phyloP scores from a whole-genome alignment of 1,140 invertebrate species.

The Drosophila nigrodunni region DNA sequence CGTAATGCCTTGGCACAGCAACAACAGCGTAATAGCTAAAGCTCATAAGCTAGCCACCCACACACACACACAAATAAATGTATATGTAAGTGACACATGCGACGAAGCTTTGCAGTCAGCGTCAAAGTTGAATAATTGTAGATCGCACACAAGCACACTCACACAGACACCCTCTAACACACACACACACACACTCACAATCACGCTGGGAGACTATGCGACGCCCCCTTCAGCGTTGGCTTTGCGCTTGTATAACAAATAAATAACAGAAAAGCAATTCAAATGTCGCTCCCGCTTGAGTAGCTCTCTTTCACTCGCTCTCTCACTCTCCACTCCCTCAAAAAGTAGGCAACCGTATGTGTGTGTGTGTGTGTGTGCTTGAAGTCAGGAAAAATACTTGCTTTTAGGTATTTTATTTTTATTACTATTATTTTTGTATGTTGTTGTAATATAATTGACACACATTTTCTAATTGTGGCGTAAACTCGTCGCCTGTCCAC shows the following conservation, averaged over 20 bases:
- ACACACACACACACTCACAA: not conserved
- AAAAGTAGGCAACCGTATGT: conserved; percentile 3
- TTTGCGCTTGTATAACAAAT: conserved; percentile 53
- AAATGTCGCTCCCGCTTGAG: conserved; percentile 49
- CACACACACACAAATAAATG: conserved; percentile 17
- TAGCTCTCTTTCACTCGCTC: conserved; percentile 9
- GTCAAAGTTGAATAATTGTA: conserved; percentile 70
- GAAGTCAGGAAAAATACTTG: conserved; percentile 73
- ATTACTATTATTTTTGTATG: conserved; percentile 28
- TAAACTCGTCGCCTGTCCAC: conserved; percentile 60
- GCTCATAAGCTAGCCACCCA: conserved; percentile 36
- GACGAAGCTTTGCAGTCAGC: conserved; percentile 37
- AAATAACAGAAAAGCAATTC: conserved; percentile 66
- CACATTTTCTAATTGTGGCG: conserved; percentile 79
- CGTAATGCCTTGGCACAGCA: conserved; percentile 62
- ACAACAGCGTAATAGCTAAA: conserved; percentile 62
- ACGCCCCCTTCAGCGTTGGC: conserved; percentile 70
- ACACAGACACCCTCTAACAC: conserved; percentile 18
- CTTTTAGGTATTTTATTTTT: conserved; percentile 40
- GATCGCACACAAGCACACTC: conserved; percentile 53
- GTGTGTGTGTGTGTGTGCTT: conserved; percentile 33
- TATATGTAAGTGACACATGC: conserved; percentile 23
- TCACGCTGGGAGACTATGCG: conserved; percentile 69
- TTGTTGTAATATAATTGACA: conserved; percentile 76
- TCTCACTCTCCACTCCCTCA: conserved; percentile 45